Evolutionary conservation across 2,113 vertebrate species (phyloP), one percentile per base, ranked within the genome.

Genomic region (Artemisiospiza belli): DNA sequence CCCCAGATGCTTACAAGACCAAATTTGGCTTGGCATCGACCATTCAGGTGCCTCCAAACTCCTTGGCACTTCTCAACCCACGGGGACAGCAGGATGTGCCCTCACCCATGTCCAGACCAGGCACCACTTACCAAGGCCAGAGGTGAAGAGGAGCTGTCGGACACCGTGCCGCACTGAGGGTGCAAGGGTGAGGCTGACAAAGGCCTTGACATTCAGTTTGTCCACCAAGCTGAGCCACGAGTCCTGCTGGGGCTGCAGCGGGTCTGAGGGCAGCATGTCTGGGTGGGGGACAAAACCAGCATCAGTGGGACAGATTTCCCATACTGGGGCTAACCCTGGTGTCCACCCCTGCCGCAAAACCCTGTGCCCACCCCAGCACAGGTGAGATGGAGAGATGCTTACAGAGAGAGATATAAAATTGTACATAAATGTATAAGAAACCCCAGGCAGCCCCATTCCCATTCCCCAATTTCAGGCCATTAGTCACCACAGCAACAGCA

Each of bases 111-210:
- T 30, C 69, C 27, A 51, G 27, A 35, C 20, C 2, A 0, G n/a
- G 35, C 1, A 3, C 7, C 28, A 97, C 98, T 98, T 95, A 99
- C 99, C 99, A 9, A 99, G 97, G 82, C 99, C 99, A 19, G 99
- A 99, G 93, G 99, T 99, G 97, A 99, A 99, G 95, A 99, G 98
- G 68, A 99, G 98, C 94, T 99, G 99, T 46, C 99, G 99, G 43
- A 98, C 98, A 1, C 99, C 99, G 0, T 98, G 98, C 41, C 98
- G 97, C 44, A 99, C 98, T 0, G 99, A 98, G 89, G 98, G 97
- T 0, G 99, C 98, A 35, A 99, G 95, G 1, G 99, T 99, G 92
- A 99, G 97, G 97, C 99, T 99, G 90, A 99, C 98, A 1, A 99
- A 99, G 10, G 99, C 98, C 87, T 99, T 99, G 96, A 99, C 98